Evolutionary conservation across 2,888 invertebrate species (phyloP).

Genomic region (Allygus modestus): DNA sequence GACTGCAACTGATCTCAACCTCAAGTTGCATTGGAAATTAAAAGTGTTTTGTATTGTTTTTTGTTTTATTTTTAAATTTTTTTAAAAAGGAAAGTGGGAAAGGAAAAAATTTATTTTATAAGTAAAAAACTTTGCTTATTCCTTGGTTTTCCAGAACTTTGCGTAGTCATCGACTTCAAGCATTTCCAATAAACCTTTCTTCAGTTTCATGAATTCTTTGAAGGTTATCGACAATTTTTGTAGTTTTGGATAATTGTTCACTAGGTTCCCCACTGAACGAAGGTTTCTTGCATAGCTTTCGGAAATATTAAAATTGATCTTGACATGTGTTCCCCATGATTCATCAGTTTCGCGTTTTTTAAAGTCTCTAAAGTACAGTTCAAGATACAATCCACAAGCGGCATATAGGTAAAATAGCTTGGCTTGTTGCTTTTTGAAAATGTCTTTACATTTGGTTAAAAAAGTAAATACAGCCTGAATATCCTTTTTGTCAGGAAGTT

Average conservation of each 20-base stretch:
- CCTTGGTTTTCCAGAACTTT: neutral
- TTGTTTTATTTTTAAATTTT: no score
- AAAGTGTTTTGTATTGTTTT: no score
- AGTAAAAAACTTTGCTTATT: neutral
- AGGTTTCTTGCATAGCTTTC: neutral
- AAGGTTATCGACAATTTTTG: neutral
- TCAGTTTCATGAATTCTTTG: neutral
- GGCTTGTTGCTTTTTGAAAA: neutral
- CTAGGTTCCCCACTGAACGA: neutral
- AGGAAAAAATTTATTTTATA: no score
- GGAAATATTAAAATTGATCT: neutral
- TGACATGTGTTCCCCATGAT: neutral
- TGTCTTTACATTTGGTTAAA: no score
- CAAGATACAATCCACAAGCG: neutral
- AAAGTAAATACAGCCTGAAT: no score
- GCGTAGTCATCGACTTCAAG: neutral
- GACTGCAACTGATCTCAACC: no score
- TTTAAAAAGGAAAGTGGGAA: no score
- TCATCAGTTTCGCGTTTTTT: neutral
- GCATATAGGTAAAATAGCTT: neutral
- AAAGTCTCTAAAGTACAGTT: neutral
- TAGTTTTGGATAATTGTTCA: slow-evolving; percentile 12
- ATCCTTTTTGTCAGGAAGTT: no score
- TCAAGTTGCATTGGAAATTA: no score
- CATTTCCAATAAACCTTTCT: neutral